Evolutionary conservation across 1,140 invertebrate species (phyloP), one percentile per base, ranked within the genome.

Genomic region (Magallana ariakensis): DNA sequence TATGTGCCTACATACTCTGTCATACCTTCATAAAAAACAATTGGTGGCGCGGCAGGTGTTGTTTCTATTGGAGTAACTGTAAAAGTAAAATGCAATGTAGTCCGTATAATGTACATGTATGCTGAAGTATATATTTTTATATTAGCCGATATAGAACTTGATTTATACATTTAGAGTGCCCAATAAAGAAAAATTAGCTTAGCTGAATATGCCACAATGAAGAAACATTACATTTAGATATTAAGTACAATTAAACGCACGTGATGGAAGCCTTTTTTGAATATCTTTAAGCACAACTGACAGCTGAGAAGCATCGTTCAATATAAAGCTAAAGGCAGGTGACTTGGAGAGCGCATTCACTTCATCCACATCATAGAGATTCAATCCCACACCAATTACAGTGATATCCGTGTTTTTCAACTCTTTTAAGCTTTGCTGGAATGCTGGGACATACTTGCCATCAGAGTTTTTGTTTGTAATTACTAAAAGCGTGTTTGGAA

Each of bases 401-500:
- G 90, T 90, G 7, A 89, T 82, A 55, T 88, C 90, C 1, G 70
- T 90, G 8, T 89, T 54, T 11, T 91, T 85, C 8, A 89, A 66
- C 15, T 91, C 89, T 3, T 22, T 22, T n/a, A 81, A 19, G 0
- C 82, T 58, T 15, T 87, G 19, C 26, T 46, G 60, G 9, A 89
- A 66, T 22, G 57, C 83, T 19, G 85, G 46, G 16, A 70, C 55
- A 81, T 60, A 86, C 7, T 87, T 57, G 11, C 88, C 85, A 83
- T 90, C 91, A 3, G 90, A 89, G 57, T 90, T 92, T 0, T 91
- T 86, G 87, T 94, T 93, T 0, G 94, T 94, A 15, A 94, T 90
- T 5, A 94, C 86, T 56, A 94, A 85, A 33, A 92, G 90, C 13
- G 89, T 91, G 83, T 94, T 92, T n/a, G 93, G 92, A 15, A 91